A percentile compares a stretch with the other conserved stretches of the same genome.
Evolutionary conservation across 37 sponge, comb jelly and placozoan genomes (phyloP).

Genomic region (Cliona cf. orientalis): DNA sequence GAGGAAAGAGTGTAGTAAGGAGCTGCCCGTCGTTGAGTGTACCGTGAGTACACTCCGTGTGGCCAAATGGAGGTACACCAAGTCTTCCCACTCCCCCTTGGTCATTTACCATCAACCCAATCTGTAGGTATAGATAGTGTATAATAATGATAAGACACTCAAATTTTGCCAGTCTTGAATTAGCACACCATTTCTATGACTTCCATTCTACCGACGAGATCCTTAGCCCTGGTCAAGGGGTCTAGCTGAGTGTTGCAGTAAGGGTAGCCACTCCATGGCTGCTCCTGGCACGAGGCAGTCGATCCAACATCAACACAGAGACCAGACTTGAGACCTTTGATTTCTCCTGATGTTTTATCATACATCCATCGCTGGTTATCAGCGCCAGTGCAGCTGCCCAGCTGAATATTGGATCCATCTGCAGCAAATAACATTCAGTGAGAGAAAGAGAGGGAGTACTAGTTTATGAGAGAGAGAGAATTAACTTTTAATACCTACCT

Average conservation of each 20-base stretch:
- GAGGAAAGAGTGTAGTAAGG: conserved; percentile 24
- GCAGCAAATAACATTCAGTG: too few species aligned
- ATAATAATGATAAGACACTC: too few species aligned
- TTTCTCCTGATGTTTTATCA: neutral
- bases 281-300: neutral
- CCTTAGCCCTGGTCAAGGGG: neutral
- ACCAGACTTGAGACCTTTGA: neutral
- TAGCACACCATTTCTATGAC: neutral
- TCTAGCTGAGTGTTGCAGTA: conserved; percentile 1
- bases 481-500: neutral
- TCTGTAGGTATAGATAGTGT: neutral
- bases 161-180: too few species aligned
- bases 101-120: conserved; percentile 6
- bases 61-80: conserved; percentile 26
- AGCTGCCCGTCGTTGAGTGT: conserved; percentile 20
- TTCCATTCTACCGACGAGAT: neutral
- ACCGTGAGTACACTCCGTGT: conserved; percentile 27
- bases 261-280: conserved; percentile 11
- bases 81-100: neutral
- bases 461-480: too few species aligned
- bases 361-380: conserved; percentile 5
- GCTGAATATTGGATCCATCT: conserved; percentile 4
- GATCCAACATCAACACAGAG: conserved; percentile 19
- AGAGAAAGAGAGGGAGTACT: too few species aligned
- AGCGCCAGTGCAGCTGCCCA: neutral